Evolutionary conservation across 2,797 vertebrate genomes (phyloP), one percentile per base, ranked within the genome.

Genomic region (Chanos chanos): DNA sequence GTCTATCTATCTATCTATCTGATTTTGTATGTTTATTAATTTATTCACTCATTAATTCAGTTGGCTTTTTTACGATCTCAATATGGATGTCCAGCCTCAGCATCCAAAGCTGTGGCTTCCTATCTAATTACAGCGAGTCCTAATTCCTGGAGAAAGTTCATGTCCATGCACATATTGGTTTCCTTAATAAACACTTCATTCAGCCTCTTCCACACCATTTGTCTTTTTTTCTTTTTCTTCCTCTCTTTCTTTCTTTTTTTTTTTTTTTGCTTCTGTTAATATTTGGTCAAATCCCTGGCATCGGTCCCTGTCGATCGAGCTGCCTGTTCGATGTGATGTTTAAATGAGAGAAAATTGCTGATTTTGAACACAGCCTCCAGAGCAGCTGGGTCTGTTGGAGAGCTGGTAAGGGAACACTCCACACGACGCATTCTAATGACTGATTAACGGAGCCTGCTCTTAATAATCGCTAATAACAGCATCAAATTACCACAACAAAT

Each of bases 401-500:
- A 85, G 76, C 75, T 80, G 72, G 78, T 70, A 81, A 80, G 72
- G 75, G 87, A 87, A 89, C 87, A 89, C 82, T 40, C 70, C 65
- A 64, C 68, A 44, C 74, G 65, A 67, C 83, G 89, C 88, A 91
- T 90, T 70, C 76, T 88, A 85, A 90, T 90, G 72, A 51, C 53
- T 68, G 61, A 89, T 90, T 90, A 89, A 85, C 81, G 75, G 68
- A 36, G 79, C 65, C 73, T 16, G 52, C 50, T 62, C 64, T 74
- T 88, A 89, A 90, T 78, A 76, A 77, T 70, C 70, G 76, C 73
- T 87, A 87, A 89, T 80, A 82, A 82, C 83, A 76, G 79, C 74
- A 72, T 78, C 77, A 88, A 86, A 90, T 89, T 86, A 81, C 77
- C 77, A 82, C 73, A 69, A 72, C 81, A 78, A 81, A 89, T 86